Evolutionary conservation across 2,888 invertebrate species (phyloP), one percentile per base, ranked within the genome.

Genomic region (Cheilosia vulpina): DNA sequence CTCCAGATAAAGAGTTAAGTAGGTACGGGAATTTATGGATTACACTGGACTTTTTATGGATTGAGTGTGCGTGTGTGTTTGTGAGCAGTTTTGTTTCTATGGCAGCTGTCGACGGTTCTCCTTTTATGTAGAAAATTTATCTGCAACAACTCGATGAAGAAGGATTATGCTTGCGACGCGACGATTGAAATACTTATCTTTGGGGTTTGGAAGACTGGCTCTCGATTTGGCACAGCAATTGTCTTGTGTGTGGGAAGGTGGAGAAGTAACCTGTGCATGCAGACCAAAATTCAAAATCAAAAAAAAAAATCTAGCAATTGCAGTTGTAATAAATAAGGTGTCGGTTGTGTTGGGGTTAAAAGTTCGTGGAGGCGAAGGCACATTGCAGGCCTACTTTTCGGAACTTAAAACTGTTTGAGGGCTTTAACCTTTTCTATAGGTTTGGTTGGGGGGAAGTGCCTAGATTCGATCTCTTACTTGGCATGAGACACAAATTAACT

Each of bases 1-100:
- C 60, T 45, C 62, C 62, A 72, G 81, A 85, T 85, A 85, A 81
- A 77, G 62, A 77, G 57, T 69, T 81, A 85, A 81, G 85, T 81
- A 81, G 81, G 81, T 76, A 85, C 60, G 80, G 47, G 81, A 85
- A 85, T 85, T 85, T 85, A 85, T 85, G 85, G 85, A 85, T 85
- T 81, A 77, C 76, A 72, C 66, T 85, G 66, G 43, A 52, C 76
- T 53, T 27, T 34, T 66, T 72, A 73, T 58, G 63, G 81, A 77
- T 81, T 80, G 75, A 76, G 71, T 17, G 17, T 11, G 24, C 24
- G 34, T 38, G 38, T 38, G 38, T 38, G 13, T 34, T 21, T 82
- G 63, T 85, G 65, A 75, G 80, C 65, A 57, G 63, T 76, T 80
- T 65, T 55, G 76, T 72, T 81, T 43, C 55, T 72, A 38, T 85